Percentiles rank a stretch among this genome's conserved stretches.
Conservation (phyloP, 2,797 vertebrate genomes). For the Carduelis carduelis region DNA sequence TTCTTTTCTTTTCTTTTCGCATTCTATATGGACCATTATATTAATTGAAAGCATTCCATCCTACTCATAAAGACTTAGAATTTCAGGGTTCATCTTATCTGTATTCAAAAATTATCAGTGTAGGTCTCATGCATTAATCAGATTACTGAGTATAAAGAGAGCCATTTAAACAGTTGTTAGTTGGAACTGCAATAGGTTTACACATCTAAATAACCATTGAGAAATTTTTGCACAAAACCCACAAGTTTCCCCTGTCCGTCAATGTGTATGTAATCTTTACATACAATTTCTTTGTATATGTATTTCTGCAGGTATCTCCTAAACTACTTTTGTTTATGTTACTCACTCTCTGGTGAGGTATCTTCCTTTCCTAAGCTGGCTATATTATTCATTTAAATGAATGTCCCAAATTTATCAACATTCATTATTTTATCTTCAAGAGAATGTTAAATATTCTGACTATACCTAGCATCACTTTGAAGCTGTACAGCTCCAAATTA, state of each 20-base stretch:
- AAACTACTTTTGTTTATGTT: neutral
- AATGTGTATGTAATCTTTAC: neutral
- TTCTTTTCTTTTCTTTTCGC: neutral
- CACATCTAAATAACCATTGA: neutral
- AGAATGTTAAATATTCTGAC: neutral
- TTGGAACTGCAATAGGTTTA: neutral
- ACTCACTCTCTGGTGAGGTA: neutral
- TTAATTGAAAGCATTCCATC: neutral
- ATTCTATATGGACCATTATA: neutral
- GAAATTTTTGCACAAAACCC: neutral
- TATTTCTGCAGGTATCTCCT: neutral
- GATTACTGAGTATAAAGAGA: neutral
- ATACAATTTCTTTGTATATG: neutral
- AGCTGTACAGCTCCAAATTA: neutral
- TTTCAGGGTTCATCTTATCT: neutral
- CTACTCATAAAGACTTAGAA: neutral
- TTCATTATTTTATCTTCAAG: neutral
- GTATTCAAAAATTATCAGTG: neutral
- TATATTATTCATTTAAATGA: neutral
- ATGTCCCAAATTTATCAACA: neutral
- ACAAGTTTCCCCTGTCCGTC: neutral
- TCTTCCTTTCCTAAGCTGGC: neutral
- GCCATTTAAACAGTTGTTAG: neutral
- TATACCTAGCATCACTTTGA: neutral
- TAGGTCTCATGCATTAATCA: neutral